Evolutionary conservation across 2,797 vertebrate species (phyloP).

Genomic region (Phrynocephalus vlangalii): DNA sequence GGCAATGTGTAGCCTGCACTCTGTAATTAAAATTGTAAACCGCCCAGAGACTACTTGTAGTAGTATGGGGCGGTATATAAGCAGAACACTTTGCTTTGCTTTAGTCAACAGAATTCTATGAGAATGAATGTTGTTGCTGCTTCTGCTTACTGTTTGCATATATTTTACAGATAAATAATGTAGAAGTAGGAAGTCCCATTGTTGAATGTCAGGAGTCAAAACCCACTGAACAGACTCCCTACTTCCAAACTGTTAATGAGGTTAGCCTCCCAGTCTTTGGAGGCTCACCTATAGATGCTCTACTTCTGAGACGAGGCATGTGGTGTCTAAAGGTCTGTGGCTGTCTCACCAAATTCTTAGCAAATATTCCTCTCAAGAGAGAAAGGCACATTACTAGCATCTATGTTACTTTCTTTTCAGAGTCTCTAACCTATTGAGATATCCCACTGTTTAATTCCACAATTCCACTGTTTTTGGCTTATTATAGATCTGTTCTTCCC

Average conservation of each 20-base stretch:
- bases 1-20: too few relatives aligned
- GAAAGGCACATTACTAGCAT: background rate
- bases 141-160: background rate
- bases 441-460: background rate
- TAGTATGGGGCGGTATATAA: too few relatives aligned
- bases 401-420: background rate
- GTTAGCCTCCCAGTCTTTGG: background rate
- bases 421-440: background rate
- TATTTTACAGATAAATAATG: background rate
- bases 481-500: too few relatives aligned
- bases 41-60: too few relatives aligned
- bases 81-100: too few relatives aligned
- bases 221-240: too few relatives aligned
- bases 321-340: too few relatives aligned
- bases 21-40: too few relatives aligned
- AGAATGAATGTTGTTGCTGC: background rate
- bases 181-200: background rate
- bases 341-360: background rate
- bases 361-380: background rate
- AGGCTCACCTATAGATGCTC: background rate
- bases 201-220: background rate
- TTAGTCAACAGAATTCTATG: constrained; percentile 7
- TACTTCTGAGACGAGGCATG: background rate
- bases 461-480: background rate
- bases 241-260: too few relatives aligned